Percentiles rank a stretch among this genome's conserved stretches.
These are phyloP conservation scores for Polymixis flavicincta DNA, from an alignment of 2,888 invertebrate genomes.

Conservation along the genomic window DNA sequence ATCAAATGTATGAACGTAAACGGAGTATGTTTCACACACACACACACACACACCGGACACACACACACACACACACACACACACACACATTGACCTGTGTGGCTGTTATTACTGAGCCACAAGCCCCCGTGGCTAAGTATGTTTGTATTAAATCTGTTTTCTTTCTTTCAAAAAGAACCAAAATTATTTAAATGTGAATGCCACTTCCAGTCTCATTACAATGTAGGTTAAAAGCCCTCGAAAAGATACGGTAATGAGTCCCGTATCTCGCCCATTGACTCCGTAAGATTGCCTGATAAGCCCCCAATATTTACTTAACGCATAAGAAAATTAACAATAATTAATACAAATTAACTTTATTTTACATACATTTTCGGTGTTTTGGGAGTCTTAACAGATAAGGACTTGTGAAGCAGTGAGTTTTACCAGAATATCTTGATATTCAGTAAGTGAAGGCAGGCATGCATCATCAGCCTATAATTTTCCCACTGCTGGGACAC, in stretches of 20 bases:
- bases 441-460: too few relatives aligned
- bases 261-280: slow-evolving; percentile 74
- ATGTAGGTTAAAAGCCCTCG: slow-evolving; percentile 60
- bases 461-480: too few relatives aligned
- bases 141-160: not conserved
- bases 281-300: slow-evolving; percentile 77
- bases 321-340: too few relatives aligned
- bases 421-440: not conserved
- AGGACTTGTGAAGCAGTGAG: not conserved
- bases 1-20: not conserved
- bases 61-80: too few relatives aligned
- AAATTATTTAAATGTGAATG: slow-evolving; percentile 13
- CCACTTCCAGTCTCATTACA: slow-evolving; percentile 53
- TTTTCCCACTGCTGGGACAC: too few relatives aligned
- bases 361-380: slow-evolving; percentile 44
- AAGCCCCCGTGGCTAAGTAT: too few relatives aligned
- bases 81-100: too few relatives aligned
- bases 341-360: slow-evolving; percentile 64
- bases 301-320: slow-evolving; percentile 60
- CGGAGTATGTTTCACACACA: not conserved
- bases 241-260: slow-evolving; percentile 78
- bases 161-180: not conserved
- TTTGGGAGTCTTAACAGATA: slow-evolving; percentile 14
- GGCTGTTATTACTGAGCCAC: too few relatives aligned
- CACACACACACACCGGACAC: too few relatives aligned